Evolutionary conservation across 2,888 invertebrate genomes (phyloP), one percentile per base, ranked within the genome.

Genomic region (Drosophila nr. medialis): DNA sequence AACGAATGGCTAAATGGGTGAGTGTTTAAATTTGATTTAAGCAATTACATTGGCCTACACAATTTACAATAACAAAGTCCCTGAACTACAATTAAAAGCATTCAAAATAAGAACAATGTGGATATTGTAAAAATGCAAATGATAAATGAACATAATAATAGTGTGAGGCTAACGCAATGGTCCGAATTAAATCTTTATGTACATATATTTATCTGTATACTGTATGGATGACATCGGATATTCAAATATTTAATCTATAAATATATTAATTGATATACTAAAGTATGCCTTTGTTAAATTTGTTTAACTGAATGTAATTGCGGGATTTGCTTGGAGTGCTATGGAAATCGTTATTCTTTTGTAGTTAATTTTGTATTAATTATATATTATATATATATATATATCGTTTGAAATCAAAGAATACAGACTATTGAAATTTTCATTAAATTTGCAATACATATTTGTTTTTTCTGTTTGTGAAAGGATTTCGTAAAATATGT

Each of bases 11-110:
- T 60, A 30, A 55, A 50, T 50, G 48, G 49, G 21, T 13, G 55
- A 40, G 51, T 53, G 21, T 60, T 55, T 80, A 62, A 54, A 65
- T 68, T 56, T 67, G 56, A 63, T 68, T 62, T 65, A 40, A 72
- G 49, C 73, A 72, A 78, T 78, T 77, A 64, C 68, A 73, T n/a
- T 38, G 36, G 8, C 29, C 51, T n/a, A 24, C 40, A 34, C 40
- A 48, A 50, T 66, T 66, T 61, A 63, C 59, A 64, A 45, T 63
- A 72, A 29, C 45, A 48, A 48, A 27, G 45, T 27, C 36, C 42
- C 45, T 42, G 34, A 67, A 53, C 63, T 55, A 64, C 53, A 79
- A 74, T 40, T 51, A 61, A 71, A 54, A 51, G 30, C 24, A 30
- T 38, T 38, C 4, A 50, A 60, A 56, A 68, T 40, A 40, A 42